Evolutionary conservation across 2,797 vertebrate species (phyloP).

Genomic region (Diplodus puntazzo): DNA sequence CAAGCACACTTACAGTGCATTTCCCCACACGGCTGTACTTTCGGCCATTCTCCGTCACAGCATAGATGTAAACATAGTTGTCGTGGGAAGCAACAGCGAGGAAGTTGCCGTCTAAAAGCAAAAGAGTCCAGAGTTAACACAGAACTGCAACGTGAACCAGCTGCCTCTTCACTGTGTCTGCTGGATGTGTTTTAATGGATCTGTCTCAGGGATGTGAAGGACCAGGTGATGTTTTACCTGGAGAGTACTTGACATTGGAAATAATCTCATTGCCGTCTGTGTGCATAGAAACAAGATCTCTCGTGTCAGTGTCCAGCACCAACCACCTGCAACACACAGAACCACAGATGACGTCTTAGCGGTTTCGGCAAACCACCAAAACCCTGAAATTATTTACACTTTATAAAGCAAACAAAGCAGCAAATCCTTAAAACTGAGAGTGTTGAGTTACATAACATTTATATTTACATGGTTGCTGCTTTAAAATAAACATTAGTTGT

Average conservation of each 20-base stretch:
- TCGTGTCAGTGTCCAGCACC: constrained; percentile 92
- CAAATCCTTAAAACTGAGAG: neutral
- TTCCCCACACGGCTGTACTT: constrained; percentile 92
- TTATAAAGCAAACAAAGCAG: neutral
- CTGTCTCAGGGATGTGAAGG: neutral
- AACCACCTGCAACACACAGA: constrained; percentile 87
- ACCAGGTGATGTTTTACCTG: constrained; percentile 80
- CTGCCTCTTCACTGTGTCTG: too few species aligned
- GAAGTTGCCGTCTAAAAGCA: constrained; percentile 88
- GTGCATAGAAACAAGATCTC: constrained; percentile 91
- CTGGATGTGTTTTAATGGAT: neutral
- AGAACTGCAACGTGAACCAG: neutral
- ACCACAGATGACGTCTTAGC: neutral
- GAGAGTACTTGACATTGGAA: constrained; percentile 91
- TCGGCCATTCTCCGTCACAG: constrained; percentile 89
- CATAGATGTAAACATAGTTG: constrained; percentile 95
- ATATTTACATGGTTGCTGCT: too few species aligned
- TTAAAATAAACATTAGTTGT: neutral
- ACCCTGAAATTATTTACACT: neutral
- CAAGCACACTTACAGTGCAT: constrained; percentile 88
- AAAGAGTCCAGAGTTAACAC: neutral
- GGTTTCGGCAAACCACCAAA: neutral
- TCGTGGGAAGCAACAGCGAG: constrained; percentile 93
- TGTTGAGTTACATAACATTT: too few species aligned
- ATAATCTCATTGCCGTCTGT: constrained; percentile 93